Percentiles rank a stretch among this genome's conserved stretches.
Conservation (phyloP, 1,140 invertebrate genomes). For the Nephila pilipes region DNA sequence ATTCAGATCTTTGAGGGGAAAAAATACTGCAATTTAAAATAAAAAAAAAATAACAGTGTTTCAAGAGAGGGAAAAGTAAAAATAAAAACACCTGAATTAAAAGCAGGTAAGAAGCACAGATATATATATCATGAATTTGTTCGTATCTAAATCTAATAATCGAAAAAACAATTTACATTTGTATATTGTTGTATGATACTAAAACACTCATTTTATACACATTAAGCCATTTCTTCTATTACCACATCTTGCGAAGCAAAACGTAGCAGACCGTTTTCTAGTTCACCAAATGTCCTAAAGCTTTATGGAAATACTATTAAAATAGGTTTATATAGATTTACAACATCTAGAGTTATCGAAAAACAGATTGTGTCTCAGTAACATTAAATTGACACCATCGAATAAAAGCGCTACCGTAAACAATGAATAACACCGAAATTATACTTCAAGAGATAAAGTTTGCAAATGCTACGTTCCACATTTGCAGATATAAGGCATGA, state of each 20-base stretch:
- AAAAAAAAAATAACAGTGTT: too few species aligned
- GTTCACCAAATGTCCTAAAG: neutral
- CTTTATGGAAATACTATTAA: neutral
- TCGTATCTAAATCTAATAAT: too few species aligned
- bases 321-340: neutral
- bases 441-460: neutral
- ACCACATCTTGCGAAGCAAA: neutral
- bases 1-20: too few species aligned
- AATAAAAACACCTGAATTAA: too few species aligned
- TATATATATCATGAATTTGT: too few species aligned
- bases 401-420: neutral
- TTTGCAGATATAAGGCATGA: conserved; percentile 8
- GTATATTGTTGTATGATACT: too few species aligned
- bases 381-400: neutral
- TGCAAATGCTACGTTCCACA: neutral
- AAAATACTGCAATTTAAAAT: too few species aligned
- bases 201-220: neutral
- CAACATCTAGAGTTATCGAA: neutral
- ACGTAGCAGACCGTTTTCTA: neutral
- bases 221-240: neutral
- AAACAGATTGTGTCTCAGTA: neutral
- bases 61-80: too few species aligned
- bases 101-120: too few species aligned
- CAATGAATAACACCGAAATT: conserved; percentile 17
- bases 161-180: too few species aligned